A percentile compares a stretch with the other conserved stretches of the same genome.
Evolutionary conservation across 2,797 vertebrate genomes (phyloP).

Genomic region (Picus viridis): DNA sequence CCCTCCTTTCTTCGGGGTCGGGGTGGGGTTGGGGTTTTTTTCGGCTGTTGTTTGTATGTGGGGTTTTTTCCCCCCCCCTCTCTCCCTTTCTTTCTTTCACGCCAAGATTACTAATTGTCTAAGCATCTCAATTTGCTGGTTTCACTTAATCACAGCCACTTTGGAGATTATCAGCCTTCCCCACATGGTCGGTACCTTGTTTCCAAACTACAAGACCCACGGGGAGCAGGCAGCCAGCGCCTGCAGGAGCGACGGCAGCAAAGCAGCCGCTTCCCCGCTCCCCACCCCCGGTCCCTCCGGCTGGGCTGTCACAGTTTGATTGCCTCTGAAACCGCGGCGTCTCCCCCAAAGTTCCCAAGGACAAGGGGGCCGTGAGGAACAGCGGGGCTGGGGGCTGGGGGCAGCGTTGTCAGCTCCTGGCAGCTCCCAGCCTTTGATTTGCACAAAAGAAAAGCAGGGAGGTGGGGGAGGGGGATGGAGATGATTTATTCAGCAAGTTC

Average conservation of each 20-base stretch:
- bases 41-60: too few relatives aligned
- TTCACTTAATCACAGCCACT: conserved; percentile 71
- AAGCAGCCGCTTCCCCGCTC: background rate
- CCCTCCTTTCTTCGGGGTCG: background rate
- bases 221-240: conserved; percentile 52
- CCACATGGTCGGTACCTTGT: conserved; percentile 69
- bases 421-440: conserved; percentile 72
- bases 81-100: background rate
- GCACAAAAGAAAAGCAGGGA: conserved; percentile 59
- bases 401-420: conserved; percentile 47
- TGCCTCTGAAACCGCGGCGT: conserved; percentile 21
- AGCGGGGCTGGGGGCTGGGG: conserved; percentile 17
- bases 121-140: conserved; percentile 73
- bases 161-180: conserved; percentile 73
- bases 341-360: conserved; percentile 50
- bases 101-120: conserved; percentile 72
- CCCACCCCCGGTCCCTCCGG: conserved; percentile 45
- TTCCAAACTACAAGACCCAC: conserved; percentile 64
- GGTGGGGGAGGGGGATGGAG: conserved; percentile 42
- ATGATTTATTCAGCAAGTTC: conserved; percentile 76
- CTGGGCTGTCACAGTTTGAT: conserved; percentile 68
- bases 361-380: background rate
- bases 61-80: background rate
- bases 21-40: too few relatives aligned
- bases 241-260: conserved; percentile 53